Base-by-base conservation (phyloP, 1,140 invertebrate genomes). In the Drosophila jambulina region DNA sequence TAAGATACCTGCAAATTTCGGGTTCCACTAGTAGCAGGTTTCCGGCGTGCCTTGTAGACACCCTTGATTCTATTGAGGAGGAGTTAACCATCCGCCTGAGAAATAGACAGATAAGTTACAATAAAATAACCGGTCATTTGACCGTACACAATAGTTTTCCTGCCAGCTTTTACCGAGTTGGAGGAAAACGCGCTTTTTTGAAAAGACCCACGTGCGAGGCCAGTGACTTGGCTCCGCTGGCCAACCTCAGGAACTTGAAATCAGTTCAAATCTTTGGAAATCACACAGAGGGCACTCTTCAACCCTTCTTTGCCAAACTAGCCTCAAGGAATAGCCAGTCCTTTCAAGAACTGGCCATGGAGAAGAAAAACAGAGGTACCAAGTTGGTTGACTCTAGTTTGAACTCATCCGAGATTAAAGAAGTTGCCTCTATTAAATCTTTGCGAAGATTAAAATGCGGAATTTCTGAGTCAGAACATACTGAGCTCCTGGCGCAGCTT, bases 321-420 rank as follows among this genome's bases (percentile, higher is more conserved):
- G 53, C 21, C 5, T 19, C 12, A 13, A 58, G 40, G 27, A 5
- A 10, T n/a, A 12, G 7, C 0, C 17, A 13, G 9, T n/a, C 40
- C 27, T 29, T 65, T 34, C 7, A 25, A 19, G 53, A 65, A 34
- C 13, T 65, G 8, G 25, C 38, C 19, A 45, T 65, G 27, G 62
- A 45, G 27, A 53, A 15, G 13, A 10, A 27, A n/a, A 17, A 34
- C 7, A 12, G n/a, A 34, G 40, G 27, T 10, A 6, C n/a, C 13
- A 19, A 59, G 25, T 15, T 19, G 17, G 32, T 15, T 9, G 8
- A n/a, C 8, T 6, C 19, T 15, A 21, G 3, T 21, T 34, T 53
- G 2, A 62, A 8, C 32, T 23, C 53, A 23, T 10, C 13, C 0
- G 63, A 65, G n/a, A 12, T 59, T 3, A 59, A 15, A 5, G 54